phyloP scores from a whole-genome alignment of 2,113 vertebrate genomes.

The Mirounga angustirostris region DNA sequence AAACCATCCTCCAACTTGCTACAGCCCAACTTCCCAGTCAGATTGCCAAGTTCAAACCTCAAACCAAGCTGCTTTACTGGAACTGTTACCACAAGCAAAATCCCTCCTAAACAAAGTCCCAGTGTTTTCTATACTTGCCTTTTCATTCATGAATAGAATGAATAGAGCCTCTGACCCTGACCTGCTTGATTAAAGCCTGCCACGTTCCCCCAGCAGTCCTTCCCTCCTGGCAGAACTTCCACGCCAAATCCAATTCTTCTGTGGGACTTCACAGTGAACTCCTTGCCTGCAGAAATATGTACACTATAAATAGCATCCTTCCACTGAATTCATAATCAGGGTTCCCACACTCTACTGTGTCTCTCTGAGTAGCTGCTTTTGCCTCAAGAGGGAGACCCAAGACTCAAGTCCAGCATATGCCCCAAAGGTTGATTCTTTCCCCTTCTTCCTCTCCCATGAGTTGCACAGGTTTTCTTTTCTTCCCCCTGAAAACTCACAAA shows the following conservation, averaged over 20 bases:
- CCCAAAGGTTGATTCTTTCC: background rate
- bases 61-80: conserved; percentile 72
- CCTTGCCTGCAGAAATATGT: background rate
- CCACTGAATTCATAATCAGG: background rate
- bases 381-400: background rate
- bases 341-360: background rate
- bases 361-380: conserved; percentile 21
- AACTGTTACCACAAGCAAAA: conserved; percentile 71
- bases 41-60: conserved; percentile 72
- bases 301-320: background rate
- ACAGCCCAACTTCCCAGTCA: conserved; percentile 40
- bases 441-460: background rate
- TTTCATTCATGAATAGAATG: conserved; percentile 69
- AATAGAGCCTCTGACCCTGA: conserved; percentile 53
- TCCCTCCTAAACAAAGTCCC: conserved; percentile 56
- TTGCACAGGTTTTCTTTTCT: background rate
- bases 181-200: background rate
- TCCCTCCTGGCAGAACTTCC: background rate
- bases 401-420: background rate
- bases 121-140: conserved; percentile 56
- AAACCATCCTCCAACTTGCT: conserved; percentile 30
- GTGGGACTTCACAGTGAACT: background rate
- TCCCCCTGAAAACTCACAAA: background rate
- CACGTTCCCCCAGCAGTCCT: background rate
- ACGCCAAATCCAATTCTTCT: background rate